Evolutionary conservation across 2,888 invertebrate species (phyloP).

Genomic region (Dryobota labecula): DNA sequence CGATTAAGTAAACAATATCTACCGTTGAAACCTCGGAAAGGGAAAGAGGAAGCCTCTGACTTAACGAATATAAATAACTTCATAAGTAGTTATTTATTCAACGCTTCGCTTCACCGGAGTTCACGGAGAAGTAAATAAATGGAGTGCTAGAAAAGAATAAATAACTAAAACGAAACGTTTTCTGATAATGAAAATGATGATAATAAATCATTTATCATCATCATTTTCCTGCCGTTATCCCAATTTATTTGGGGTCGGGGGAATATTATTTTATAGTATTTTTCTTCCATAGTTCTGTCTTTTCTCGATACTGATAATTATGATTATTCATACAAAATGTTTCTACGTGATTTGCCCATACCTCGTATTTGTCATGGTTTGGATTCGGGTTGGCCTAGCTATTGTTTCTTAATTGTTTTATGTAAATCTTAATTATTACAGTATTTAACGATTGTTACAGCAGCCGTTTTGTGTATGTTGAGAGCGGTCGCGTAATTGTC

Average conservation of each 20-base stretch:
- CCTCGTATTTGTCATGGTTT: not conserved
- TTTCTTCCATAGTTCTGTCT: not conserved
- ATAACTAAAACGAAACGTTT: not conserved
- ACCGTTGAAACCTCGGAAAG: slow-evolving; percentile 55
- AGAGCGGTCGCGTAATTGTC: no score
- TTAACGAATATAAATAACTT: slow-evolving; percentile 70
- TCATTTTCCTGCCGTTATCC: not conserved
- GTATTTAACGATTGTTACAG: no score
- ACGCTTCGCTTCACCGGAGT: slow-evolving; percentile 38
- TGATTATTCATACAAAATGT: not conserved
- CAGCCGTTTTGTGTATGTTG: not conserved
- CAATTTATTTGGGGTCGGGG: not conserved
- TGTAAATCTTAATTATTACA: not conserved
- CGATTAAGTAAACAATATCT: slow-evolving; percentile 44
- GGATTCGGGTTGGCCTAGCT: not conserved
- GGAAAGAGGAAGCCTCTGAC: slow-evolving; percentile 70
- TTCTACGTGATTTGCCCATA: no score
- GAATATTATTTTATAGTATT: no score
- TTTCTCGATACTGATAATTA: not conserved
- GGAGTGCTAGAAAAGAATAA: not conserved
- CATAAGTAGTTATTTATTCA: slow-evolving; percentile 58
- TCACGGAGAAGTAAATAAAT: slow-evolving; percentile 27
- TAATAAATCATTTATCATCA: not conserved
- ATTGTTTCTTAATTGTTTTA: not conserved
- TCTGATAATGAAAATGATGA: not conserved